A percentile compares a stretch with the other conserved stretches of the same genome.
Conservation (phyloP, 2,888 invertebrate species). For the Cantharis nigra region DNA sequence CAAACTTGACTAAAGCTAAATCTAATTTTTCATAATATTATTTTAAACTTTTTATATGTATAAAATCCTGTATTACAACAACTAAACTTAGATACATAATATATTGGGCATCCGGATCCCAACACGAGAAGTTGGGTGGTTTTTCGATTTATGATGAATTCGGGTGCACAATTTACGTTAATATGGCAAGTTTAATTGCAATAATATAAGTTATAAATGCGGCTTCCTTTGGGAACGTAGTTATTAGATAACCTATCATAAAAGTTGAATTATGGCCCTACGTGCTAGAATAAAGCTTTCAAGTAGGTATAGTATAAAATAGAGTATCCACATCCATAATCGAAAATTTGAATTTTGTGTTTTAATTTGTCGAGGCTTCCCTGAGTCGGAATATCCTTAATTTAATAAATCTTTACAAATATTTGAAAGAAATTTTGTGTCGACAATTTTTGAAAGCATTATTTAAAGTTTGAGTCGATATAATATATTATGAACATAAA, state of each 20-base stretch:
- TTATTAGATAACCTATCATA: constrained; percentile 1
- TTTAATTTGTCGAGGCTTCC: neutral
- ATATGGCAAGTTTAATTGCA: neutral
- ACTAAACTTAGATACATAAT: too few relatives aligned
- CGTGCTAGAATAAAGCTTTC: neutral
- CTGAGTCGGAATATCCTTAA: too few relatives aligned
- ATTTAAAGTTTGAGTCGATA: neutral
- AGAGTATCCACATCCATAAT: neutral
- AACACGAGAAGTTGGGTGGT: neutral
- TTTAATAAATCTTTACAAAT: neutral
- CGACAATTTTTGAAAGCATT: neutral
- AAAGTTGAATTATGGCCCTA: neutral
- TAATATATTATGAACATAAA: neutral
- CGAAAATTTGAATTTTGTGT: neutral
- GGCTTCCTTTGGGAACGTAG: neutral
- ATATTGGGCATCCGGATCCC: too few relatives aligned
- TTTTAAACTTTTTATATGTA: neutral
- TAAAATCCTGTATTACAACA: neutral
- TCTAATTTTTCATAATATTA: neutral
- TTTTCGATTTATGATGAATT: neutral
- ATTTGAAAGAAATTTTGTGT: neutral
- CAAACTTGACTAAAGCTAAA: neutral
- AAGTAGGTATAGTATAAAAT: neutral
- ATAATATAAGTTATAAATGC: constrained; percentile 1
- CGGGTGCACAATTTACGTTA: neutral